A percentile compares a stretch with the other conserved stretches of the same genome.
Evolutionary conservation across 2,113 vertebrate species (phyloP).

Genomic region (Anarhynchus alexandrinus): DNA sequence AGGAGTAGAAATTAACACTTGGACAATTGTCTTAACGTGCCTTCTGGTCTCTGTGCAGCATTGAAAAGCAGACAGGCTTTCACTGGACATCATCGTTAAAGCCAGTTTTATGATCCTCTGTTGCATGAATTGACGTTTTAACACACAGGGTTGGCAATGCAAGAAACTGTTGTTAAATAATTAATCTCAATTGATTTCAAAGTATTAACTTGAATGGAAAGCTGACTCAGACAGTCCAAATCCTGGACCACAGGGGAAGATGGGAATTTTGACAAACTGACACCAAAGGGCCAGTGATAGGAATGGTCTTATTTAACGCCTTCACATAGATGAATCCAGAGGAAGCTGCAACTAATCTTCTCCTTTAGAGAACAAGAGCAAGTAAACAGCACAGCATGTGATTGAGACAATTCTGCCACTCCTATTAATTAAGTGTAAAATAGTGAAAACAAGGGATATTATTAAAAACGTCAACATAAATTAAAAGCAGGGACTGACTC

Average conservation of each 20-base stretch:
- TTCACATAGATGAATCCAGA: not conserved
- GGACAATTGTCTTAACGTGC: not conserved
- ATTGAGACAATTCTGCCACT: not conserved
- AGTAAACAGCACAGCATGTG: not conserved
- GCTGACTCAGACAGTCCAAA: not conserved
- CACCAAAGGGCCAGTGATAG: not conserved
- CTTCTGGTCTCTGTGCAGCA: not conserved
- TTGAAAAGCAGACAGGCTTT: not conserved
- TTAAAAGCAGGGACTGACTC: not conserved
- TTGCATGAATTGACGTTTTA: not conserved
- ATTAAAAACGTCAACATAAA: not conserved
- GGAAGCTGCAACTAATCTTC: not conserved
- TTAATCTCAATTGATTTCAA: not conserved
- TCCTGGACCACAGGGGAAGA: not conserved
- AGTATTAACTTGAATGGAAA: not conserved
- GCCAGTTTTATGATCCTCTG: not conserved
- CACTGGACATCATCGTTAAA: not conserved
- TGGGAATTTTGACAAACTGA: constrained; percentile 5
- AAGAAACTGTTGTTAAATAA: not conserved
- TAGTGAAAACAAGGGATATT: not conserved
- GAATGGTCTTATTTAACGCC: not conserved
- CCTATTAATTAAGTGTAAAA: constrained; percentile 10
- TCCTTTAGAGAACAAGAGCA: not conserved
- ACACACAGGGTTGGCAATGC: not conserved
- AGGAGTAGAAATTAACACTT: not conserved